Evolutionary conservation across 2,888 invertebrate species (phyloP), one percentile per base, ranked within the genome.

Genomic region (Trissolcus japonicus): DNA sequence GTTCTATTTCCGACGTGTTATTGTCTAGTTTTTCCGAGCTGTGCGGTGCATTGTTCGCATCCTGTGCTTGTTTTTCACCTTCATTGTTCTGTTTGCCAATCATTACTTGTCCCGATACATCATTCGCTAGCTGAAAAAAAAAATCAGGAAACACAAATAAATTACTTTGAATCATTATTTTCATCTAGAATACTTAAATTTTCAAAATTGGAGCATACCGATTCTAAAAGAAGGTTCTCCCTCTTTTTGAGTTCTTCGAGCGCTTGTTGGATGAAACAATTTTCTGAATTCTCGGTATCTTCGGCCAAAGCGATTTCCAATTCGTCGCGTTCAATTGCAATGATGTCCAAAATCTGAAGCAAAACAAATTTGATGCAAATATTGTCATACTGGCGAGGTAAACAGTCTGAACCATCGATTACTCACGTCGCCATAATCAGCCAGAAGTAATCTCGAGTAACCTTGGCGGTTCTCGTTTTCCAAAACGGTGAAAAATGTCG

Each of bases 231-330:
- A 59, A 79, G 75, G 11, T 84, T 63, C 66, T 88, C 85, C 85
- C 94, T 91, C 60, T 89, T 85, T 66, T 90, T 90, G 7, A 96
- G 90, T 86, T 94, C 92, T 59, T 92, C 89, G 59, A 97, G 89
- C 13, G 98, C 98, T 89, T 96, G 93, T 86, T 97, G 94, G 80
- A 97, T 93, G 85, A 95, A 98, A 82, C 95, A 93, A 83, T 93
- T 92, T 90, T 98, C 98, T 0, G 96, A 95, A 83, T 93, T 93
- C 80, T 93, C 92, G 81, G 93, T 92, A 86, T 94, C 94, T 60
- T 93, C 93, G 4, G 84, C 83, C 81, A 93, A 84, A 76, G 91
- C 91, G 1, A 82, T 13, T 46, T 86, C 83, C 62, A 94, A 90
- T 85, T 93, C 93, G 3, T 87, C 86, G 65, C 92, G 91, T 89